Evolutionary conservation across 1,140 invertebrate genomes (phyloP), one percentile per base, ranked within the genome.

Genomic region (Drosophila pectinifera): DNA sequence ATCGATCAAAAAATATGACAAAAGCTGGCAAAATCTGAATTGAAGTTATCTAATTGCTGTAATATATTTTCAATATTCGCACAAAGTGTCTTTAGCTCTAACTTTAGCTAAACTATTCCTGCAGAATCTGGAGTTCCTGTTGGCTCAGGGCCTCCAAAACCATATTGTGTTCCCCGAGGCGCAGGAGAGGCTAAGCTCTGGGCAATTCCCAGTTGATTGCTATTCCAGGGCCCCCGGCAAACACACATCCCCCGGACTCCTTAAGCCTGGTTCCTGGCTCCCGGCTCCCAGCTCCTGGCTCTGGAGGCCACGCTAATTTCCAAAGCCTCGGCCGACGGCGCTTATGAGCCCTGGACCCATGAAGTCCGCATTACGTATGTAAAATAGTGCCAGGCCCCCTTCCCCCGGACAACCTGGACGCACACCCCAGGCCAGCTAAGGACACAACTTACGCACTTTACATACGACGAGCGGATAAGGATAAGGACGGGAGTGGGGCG

Each of bases 291-390:
- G 46, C 46, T 20, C 22, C 53, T n/a, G 36, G 38, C 59, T 69
- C 24, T 39, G 61, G 70, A 65, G 63, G 61, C 73, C 36, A 62
- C 83, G 83, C 83, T 86, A 86, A 86, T 86, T 86, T 86, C 79
- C 79, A 76, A 70, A 67, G 74, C 69, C 53, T 80, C 78, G 73
- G 83, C 83, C 76, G 41, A 63, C 75, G 83, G 83, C 83, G 79
- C 79, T 86, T 86, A 88, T 85, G 82, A 85, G 81, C 78, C 82
- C 85, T 85, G 42, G 49, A 73, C 49, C 82, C 83, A 86, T 86
- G 82, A 82, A 88, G 79, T 79, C 78, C 58, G 79, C 83, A 88
- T 88, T 88, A 88, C 80, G 84, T 88, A 88, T 88, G 83, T 89
- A 88, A 88, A 88, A 88, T 88, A 88, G 83, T 88, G 84, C 82